Conservation (phyloP, 2,888 invertebrate species). For the Dynastes grantii region DNA sequence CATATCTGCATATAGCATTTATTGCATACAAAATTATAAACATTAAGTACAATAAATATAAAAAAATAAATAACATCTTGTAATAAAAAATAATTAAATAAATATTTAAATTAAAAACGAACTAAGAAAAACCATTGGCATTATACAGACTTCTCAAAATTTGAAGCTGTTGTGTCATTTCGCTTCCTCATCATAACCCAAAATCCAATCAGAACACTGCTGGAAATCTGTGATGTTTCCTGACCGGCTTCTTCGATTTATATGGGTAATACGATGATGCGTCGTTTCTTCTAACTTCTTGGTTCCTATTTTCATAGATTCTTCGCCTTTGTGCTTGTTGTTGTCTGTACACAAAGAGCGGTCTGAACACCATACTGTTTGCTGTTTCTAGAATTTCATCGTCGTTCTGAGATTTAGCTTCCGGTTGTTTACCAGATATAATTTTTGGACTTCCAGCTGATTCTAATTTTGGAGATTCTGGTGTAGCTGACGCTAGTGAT, state of each 20-base stretch:
- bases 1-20: background rate
- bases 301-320: background rate
- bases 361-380: constrained; percentile 35
- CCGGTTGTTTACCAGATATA: background rate
- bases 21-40: background rate
- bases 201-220: background rate
- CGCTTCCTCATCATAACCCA: background rate
- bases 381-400: constrained; percentile 17
- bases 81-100: constrained; percentile 6
- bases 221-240: background rate
- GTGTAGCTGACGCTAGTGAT: background rate
- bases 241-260: background rate
- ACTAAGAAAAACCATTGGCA: constrained; percentile 3
- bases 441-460: background rate
- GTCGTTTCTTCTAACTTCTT: background rate
- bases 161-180: background rate
- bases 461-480: background rate
- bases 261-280: constrained; percentile 12
- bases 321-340: constrained; percentile 45
- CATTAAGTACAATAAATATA: background rate
- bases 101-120: constrained; percentile 7
- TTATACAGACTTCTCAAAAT: background rate
- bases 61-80: background rate
- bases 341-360: constrained; percentile 42
- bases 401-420: background rate